Percentiles rank a stretch among this genome's conserved stretches.
Evolutionary conservation across 2,888 invertebrate genomes (phyloP).

Genomic region (Pachycephus smyrnensis): DNA sequence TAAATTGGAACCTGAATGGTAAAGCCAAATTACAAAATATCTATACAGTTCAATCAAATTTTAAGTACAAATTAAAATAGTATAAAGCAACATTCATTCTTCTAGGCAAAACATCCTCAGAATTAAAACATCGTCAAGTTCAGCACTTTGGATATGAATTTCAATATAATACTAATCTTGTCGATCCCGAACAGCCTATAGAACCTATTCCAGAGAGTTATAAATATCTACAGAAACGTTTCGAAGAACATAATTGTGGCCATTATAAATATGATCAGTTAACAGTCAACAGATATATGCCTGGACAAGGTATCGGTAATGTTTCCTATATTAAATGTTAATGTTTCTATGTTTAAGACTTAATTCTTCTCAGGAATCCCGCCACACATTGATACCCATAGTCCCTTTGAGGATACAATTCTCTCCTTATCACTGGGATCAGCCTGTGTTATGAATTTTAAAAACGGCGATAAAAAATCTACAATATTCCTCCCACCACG

Average conservation of each 20-base stretch:
- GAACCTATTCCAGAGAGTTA: constrained; percentile 79
- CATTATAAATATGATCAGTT: constrained; percentile 80
- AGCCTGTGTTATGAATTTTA: constrained; percentile 91
- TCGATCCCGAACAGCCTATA: constrained; percentile 79
- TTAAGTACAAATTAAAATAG: not conserved
- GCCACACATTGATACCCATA: constrained; percentile 94
- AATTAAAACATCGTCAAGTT: constrained; percentile 85
- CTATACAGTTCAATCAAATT: constrained; percentile 1
- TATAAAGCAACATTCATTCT: not conserved
- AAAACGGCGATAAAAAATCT: constrained; percentile 72
- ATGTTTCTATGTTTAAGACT: constrained; percentile 1
- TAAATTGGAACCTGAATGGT: constrained; percentile 69
- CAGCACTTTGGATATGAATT: constrained; percentile 95
- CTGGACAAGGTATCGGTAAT: constrained; percentile 81
- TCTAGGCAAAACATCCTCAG: constrained; percentile 42
- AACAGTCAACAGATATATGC: constrained; percentile 85
- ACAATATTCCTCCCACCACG: constrained; percentile 77
- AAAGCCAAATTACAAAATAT: constrained; percentile 16
- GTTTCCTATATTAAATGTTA: not conserved
- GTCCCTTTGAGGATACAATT: constrained; percentile 91
- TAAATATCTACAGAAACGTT: constrained; percentile 73
- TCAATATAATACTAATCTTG: constrained; percentile 87
- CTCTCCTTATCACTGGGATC: constrained; percentile 88
- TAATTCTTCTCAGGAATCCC: constrained; percentile 81
- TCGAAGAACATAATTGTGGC: constrained; percentile 66